Evolutionary conservation across 1,140 invertebrate species (phyloP).

Genomic region (Coelopa frigida): DNA sequence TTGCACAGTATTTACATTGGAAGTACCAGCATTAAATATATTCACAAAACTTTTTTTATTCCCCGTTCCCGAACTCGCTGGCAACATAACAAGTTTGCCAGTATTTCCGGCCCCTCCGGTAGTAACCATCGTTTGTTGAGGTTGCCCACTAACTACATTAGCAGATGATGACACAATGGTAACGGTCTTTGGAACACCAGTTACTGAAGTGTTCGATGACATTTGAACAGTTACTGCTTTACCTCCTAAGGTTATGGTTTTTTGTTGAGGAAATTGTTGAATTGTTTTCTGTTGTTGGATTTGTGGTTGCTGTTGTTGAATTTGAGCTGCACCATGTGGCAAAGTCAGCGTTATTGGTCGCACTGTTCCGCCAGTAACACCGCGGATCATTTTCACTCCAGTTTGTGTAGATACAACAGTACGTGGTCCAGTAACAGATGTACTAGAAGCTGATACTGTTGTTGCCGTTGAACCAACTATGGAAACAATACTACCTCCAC

Average conservation of each 20-base stretch:
- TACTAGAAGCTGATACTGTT: no score
- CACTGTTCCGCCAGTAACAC: constrained; percentile 44
- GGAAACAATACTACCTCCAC: constrained; percentile 35
- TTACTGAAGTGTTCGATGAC: constrained; percentile 40
- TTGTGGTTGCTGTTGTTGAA: constrained; percentile 10
- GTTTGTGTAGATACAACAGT: constrained; percentile 43
- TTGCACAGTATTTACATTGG: constrained; percentile 6
- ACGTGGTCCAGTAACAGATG: constrained; percentile 34
- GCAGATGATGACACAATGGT: constrained; percentile 28
- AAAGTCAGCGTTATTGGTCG: constrained; percentile 66
- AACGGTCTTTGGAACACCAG: constrained; percentile 35
- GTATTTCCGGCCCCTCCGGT: constrained; percentile 28
- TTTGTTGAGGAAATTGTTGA: constrained; percentile 41
- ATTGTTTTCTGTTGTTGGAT: constrained; percentile 16
- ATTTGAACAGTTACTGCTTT: constrained; percentile 63
- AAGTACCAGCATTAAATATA: constrained; percentile 25
- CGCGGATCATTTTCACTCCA: constrained; percentile 62
- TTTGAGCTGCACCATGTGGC: constrained; percentile 39
- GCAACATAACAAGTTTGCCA: constrained; percentile 37
- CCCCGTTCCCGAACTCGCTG: constrained; percentile 21
- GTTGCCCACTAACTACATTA: constrained; percentile 11
- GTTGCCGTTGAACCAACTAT: constrained; percentile 31
- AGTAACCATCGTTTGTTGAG: constrained; percentile 50
- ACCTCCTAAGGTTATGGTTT: constrained; percentile 58
- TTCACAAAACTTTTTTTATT: constrained; percentile 35